Percentiles rank a stretch among this genome's conserved stretches.
Conservation (phyloP, 2,113 vertebrate species). For the Pelobates fuscus region DNA sequence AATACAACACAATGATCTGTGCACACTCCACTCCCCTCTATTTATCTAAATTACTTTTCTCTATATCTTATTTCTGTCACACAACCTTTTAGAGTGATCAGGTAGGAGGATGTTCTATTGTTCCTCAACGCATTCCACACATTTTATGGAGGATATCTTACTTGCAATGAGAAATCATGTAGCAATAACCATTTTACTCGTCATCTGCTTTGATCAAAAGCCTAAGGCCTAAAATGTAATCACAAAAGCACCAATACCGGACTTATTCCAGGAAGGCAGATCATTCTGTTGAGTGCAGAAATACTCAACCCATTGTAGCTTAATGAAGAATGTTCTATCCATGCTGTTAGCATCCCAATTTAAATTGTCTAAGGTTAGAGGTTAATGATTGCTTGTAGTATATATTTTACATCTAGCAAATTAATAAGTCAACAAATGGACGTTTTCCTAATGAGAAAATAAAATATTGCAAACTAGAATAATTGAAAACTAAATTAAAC, state of each 20-base stretch:
- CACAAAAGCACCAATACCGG: neutral
- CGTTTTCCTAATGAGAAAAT: no score
- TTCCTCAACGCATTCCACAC: neutral
- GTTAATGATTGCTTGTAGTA: no score
- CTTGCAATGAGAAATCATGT: slow-evolving; percentile 2
- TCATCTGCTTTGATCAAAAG: neutral
- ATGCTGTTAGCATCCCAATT: no score
- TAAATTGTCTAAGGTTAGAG: no score
- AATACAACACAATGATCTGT: no score
- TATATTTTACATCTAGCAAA: no score
- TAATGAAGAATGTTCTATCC: neutral
- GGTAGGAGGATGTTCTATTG: slow-evolving; percentile 12
- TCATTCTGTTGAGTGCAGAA: neutral
- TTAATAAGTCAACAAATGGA: no score
- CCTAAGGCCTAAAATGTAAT: neutral
- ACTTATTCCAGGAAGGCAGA: neutral
- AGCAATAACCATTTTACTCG: neutral
- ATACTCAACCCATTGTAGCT: neutral
- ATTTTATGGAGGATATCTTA: slow-evolving; percentile 10
- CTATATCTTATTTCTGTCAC: no score
- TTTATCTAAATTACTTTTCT: slow-evolving; percentile 1
- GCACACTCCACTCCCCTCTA: neutral
- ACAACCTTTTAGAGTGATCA: slow-evolving; percentile 10
- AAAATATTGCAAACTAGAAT: no score
- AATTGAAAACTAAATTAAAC: no score